phyloP scores from a whole-genome alignment of 2,888 invertebrate species.

The Willowsia nigromaculata region DNA sequence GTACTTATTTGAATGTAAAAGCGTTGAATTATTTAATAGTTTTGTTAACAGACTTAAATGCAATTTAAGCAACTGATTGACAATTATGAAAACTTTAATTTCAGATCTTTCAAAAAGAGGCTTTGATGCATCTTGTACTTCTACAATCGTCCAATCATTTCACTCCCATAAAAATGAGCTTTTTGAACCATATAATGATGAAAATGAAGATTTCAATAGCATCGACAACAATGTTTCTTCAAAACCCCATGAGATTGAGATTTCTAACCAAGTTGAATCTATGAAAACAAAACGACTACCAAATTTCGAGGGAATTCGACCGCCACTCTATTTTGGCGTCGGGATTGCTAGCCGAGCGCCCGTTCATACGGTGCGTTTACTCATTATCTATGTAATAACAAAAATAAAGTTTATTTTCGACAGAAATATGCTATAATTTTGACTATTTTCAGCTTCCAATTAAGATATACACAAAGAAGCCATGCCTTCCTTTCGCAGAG shows the following conservation, averaged over 20 bases:
- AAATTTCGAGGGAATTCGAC: neutral
- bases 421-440: neutral
- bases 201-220: too few species aligned
- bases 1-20: neutral
- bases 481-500: conserved; percentile 63
- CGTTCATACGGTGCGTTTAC: conserved; percentile 68
- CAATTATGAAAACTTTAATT: too few species aligned
- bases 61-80: too few species aligned
- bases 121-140: too few species aligned
- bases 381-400: neutral
- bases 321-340: conserved; percentile 25
- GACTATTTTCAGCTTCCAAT: conserved; percentile 70
- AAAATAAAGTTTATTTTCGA: neutral
- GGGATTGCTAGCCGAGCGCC: conserved; percentile 66
- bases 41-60: too few species aligned
- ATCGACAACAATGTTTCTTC: too few species aligned
- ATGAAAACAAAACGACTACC: neutral
- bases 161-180: too few species aligned
- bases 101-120: too few species aligned
- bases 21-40: too few species aligned
- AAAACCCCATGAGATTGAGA: neutral
- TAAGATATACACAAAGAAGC: conserved; percentile 70
- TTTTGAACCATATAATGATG: too few species aligned
- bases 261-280: neutral
- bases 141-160: too few species aligned